A percentile compares a stretch with the other conserved stretches of the same genome.
These are phyloP conservation scores for Rotaria magnacalcarata DNA, from an alignment of 2,888 invertebrate species.

Conservation along the genomic window DNA sequence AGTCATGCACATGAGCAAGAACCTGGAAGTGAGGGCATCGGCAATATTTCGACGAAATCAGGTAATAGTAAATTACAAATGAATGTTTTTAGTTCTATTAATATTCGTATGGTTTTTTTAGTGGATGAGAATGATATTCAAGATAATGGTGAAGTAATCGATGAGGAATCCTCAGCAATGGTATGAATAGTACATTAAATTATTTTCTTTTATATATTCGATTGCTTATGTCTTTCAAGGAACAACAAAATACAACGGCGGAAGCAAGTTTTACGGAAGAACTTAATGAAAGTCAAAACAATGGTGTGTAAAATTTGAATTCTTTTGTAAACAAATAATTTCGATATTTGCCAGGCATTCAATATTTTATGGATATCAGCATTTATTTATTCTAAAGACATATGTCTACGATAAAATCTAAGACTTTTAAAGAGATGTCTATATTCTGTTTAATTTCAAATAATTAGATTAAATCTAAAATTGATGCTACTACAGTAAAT, in stretches of 20 bases:
- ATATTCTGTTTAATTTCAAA: no score
- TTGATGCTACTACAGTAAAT: no score
- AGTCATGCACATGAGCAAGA: background rate
- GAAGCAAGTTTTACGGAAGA: background rate
- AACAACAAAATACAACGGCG: background rate
- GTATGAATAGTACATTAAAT: background rate
- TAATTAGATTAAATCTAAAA: no score
- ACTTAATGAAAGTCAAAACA: background rate
- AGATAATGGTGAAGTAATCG: background rate
- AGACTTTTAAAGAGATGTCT: no score
- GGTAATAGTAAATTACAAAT: background rate
- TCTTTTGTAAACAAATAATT: background rate
- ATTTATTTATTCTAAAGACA: no score
- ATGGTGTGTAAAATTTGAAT: background rate
- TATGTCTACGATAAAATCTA: no score
- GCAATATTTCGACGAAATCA: background rate
- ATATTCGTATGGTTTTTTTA: background rate
- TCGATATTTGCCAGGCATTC: no score
- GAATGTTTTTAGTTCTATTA: background rate
- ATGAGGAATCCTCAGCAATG: background rate
- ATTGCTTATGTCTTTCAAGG: background rate
- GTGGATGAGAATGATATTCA: slow-evolving; percentile 13
- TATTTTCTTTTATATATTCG: background rate
- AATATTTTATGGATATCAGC: no score
- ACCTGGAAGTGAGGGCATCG: background rate